Conservation (phyloP, 30 jellyfish, hydroid and myxozoan species). For the Turritopsis rubra region DNA sequence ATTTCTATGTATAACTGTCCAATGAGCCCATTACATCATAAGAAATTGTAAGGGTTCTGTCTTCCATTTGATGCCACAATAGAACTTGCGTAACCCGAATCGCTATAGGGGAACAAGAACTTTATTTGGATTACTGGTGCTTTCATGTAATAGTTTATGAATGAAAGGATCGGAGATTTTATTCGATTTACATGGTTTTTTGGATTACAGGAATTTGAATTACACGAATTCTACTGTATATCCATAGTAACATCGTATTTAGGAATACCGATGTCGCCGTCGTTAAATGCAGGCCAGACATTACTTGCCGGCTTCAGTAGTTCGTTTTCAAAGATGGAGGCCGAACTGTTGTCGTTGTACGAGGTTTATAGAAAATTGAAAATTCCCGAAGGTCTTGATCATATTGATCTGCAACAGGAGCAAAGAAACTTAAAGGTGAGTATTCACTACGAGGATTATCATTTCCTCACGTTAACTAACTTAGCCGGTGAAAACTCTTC, state of each 20-base stretch:
- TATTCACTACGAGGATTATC: neutral
- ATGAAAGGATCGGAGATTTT: no score
- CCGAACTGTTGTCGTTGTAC: slow-evolving; percentile 52
- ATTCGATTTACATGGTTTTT: no score
- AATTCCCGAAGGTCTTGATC: slow-evolving; percentile 25
- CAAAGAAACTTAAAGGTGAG: slow-evolving; percentile 50
- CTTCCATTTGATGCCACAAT: no score
- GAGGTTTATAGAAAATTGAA: slow-evolving; percentile 56
- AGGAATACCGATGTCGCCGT: slow-evolving; percentile 12
- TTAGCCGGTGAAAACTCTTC: no score
- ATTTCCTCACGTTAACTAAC: neutral
- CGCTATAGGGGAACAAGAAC: no score
- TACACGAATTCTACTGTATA: neutral
- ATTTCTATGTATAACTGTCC: no score
- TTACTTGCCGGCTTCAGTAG: slow-evolving; percentile 84
- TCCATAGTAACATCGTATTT: neutral
- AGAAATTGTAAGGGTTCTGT: no score
- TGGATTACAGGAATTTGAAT: no score
- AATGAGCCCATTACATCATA: no score
- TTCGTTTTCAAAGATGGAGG: slow-evolving; percentile 53
- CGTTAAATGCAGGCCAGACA: slow-evolving; percentile 82
- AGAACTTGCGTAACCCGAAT: no score
- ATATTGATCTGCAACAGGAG: slow-evolving; percentile 56
- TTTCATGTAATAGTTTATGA: no score
- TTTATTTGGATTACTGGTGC: no score